Conservation (phyloP, 1,140 invertebrate genomes). For the Drosophila carrolli region DNA sequence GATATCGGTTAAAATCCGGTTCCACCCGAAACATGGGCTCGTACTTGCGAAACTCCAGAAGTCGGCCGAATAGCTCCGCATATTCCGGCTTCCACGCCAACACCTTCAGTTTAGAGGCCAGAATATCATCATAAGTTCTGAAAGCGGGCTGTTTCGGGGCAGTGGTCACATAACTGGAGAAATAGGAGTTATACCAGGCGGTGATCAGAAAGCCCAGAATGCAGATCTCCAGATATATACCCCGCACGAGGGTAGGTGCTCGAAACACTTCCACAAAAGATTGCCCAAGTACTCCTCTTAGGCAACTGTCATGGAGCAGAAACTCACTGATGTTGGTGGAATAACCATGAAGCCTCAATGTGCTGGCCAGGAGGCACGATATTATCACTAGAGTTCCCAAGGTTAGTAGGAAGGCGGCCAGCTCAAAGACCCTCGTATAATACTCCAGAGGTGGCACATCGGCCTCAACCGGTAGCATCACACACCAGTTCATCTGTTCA, state of each 20-base stretch:
- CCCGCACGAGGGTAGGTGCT: slow-evolving; percentile 55
- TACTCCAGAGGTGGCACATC: slow-evolving; percentile 67
- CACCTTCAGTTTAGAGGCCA: slow-evolving; percentile 57
- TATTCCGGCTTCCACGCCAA: slow-evolving; percentile 62
- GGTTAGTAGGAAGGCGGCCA: slow-evolving; percentile 55
- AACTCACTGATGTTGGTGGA: slow-evolving; percentile 46
- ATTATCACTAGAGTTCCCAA: slow-evolving; percentile 43
- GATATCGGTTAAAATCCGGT: slow-evolving; percentile 45
- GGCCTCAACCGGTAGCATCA: slow-evolving; percentile 70
- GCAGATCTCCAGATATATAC: slow-evolving; percentile 73
- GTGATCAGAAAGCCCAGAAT: slow-evolving; percentile 70
- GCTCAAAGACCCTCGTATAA: slow-evolving; percentile 68
- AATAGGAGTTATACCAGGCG: slow-evolving; percentile 76
- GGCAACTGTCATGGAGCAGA: slow-evolving; percentile 65
- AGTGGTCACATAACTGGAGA: slow-evolving; percentile 73
- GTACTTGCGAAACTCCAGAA: slow-evolving; percentile 60
- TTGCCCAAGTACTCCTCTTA: slow-evolving; percentile 70
- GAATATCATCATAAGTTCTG: slow-evolving; percentile 61
- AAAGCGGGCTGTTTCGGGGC: slow-evolving; percentile 55
- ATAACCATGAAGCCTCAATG: slow-evolving; percentile 58
- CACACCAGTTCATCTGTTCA: slow-evolving; percentile 68
- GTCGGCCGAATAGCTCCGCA: slow-evolving; percentile 52
- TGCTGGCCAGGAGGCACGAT: slow-evolving; percentile 37
- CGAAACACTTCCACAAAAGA: slow-evolving; percentile 58
- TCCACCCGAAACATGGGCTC: slow-evolving; percentile 62